These are phyloP conservation scores for Albula goreensis DNA, from an alignment of 2,113 vertebrate species.

Conservation along the genomic window DNA sequence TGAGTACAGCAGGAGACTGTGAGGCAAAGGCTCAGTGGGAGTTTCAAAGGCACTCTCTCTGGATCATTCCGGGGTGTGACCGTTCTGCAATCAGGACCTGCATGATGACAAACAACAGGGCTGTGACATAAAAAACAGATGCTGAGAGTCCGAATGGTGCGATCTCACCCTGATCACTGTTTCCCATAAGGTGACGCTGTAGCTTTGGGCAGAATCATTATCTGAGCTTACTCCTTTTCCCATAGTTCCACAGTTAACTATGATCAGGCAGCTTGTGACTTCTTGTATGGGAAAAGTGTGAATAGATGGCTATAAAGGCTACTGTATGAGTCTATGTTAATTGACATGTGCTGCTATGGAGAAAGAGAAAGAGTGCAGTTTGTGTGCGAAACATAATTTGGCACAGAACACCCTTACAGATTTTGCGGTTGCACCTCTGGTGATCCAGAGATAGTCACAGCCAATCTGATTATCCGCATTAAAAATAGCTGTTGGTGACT, in stretches of 20 bases:
- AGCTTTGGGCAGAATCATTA: constrained; percentile 5
- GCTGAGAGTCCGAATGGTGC: constrained; percentile 18
- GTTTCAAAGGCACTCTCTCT: neutral
- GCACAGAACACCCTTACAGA: neutral
- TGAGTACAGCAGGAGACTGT: no score
- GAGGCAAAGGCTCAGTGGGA: no score
- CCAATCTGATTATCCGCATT: neutral
- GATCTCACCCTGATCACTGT: constrained; percentile 34
- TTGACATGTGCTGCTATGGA: neutral
- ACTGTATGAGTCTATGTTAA: neutral
- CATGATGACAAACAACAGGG: constrained; percentile 45
- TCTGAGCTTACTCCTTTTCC: neutral
- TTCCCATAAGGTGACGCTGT: constrained; percentile 29
- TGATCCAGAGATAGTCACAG: neutral
- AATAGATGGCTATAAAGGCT: neutral
- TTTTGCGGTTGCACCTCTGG: neutral
- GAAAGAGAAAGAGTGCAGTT: neutral
- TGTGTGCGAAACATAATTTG: neutral
- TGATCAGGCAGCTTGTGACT: neutral
- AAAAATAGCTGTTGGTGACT: constrained; percentile 21
- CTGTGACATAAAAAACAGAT: constrained; percentile 16
- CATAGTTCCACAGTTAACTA: neutral
- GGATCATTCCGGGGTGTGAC: neutral
- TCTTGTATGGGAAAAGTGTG: neutral
- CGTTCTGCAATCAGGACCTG: constrained; percentile 19